A percentile compares a stretch with the other conserved stretches of the same genome.
Evolutionary conservation across 37 sponge, comb jelly and placozoan species (phyloP).

Genomic region (Lycopodina hypogea): DNA sequence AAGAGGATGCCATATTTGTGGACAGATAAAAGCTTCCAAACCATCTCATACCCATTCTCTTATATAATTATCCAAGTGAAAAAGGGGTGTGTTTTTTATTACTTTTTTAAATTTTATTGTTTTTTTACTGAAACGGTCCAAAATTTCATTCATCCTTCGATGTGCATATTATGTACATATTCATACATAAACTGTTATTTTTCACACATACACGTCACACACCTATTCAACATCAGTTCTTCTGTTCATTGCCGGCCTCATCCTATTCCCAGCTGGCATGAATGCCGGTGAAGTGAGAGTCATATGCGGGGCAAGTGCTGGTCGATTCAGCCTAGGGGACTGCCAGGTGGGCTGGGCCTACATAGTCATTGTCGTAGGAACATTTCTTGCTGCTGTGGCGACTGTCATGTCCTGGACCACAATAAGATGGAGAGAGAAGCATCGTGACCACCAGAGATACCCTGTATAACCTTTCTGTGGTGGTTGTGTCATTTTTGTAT

Average conservation of each 20-base stretch:
- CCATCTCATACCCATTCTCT: no score
- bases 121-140: neutral
- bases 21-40: no score
- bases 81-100: neutral
- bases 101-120: neutral
- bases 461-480: neutral
- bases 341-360: slow-evolving; percentile 76
- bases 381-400: slow-evolving; percentile 39
- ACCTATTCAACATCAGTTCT: no score
- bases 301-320: slow-evolving; percentile 36
- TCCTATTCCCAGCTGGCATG: slow-evolving; percentile 73
- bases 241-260: slow-evolving; percentile 29
- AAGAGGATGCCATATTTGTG: no score
- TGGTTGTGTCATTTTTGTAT: no score
- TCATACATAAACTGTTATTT: no score
- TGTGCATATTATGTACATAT: no score
- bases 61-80: no score
- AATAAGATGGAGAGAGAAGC: slow-evolving; percentile 44
- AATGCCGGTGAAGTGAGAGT: slow-evolving; percentile 18
- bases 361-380: slow-evolving; percentile 55
- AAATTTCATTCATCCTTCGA: no score
- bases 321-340: slow-evolving; percentile 21
- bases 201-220: no score
- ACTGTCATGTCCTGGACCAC: slow-evolving; percentile 60
- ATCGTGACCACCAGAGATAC: neutral